Base-by-base conservation (phyloP, 2,888 invertebrate genomes). In the Lathronympha strigana region DNA sequence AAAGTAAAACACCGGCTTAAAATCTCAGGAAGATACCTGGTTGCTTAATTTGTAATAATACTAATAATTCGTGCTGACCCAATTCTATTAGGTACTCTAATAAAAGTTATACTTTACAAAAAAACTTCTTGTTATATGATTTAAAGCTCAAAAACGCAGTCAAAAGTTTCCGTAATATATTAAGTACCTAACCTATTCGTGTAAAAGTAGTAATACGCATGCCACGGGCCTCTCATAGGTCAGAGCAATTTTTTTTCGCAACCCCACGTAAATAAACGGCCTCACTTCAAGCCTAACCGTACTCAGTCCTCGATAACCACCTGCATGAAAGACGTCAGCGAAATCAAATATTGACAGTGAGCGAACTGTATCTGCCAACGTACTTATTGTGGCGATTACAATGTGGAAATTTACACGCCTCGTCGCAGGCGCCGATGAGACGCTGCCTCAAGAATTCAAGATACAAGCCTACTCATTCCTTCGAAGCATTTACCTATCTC, bases 261-360 rank as follows among this genome's bases (percentile, higher is more conserved):
- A 51, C 25, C 51, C 58, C 21, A 33, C 21, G 9, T 31, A 28
- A 23, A 40, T n/a, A 36, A 25, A 28, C 49, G 36, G 43, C 43
- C 58, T 45, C 31, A 31, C 47, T 38, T 54, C 1, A 31, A 36
- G 28, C 25, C 61, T 57, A 61, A 21, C 58, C 50, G 40, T 58
- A 54, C 47, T 62, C 61, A 58, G 58, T 68, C 67, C 61, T 68
- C 61, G 63, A 69, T 67, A 69, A 66, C 61, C 63, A 55, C 49
- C 57, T 71, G 68, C 70, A 63, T 58, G 57, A 75, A 76, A 79
- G 76, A 83, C 83, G 82, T 84, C 82, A 83, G 72, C 68, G 69
- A 55, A 68, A 62, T 73, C 76, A 80, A 85, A 84, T 85, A 83
- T 83, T 84, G 79, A 81, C 79, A 74, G 63, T 60, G 66, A 68